Conservation (phyloP, 2,113 vertebrate genomes). For the Cyanoderma ruficeps region DNA sequence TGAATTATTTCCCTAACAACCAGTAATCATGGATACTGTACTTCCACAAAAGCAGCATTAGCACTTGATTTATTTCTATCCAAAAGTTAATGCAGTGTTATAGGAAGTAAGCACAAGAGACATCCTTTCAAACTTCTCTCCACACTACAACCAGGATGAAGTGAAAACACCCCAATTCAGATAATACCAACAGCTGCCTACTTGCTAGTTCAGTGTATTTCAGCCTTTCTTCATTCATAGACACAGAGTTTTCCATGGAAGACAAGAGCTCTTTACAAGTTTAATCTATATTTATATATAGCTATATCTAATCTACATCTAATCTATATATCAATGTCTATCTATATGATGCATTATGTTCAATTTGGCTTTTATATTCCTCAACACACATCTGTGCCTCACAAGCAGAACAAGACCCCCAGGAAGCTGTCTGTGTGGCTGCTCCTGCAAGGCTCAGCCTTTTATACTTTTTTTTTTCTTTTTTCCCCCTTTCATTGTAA, state of each 20-base stretch:
- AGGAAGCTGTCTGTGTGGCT: fast-evolving
- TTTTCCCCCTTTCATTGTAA: fast-evolving
- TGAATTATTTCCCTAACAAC: neutral
- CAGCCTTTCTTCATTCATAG: neutral
- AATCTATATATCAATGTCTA: too few species aligned
- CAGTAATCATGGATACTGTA: neutral
- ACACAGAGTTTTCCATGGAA: neutral
- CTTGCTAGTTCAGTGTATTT: neutral
- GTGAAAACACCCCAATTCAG: neutral
- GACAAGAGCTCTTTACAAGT: neutral
- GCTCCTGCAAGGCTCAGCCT: neutral
- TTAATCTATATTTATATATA: neutral
- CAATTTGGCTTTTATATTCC: neutral
- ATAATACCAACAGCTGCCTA: neutral
- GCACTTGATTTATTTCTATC: neutral
- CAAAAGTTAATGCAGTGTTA: neutral
- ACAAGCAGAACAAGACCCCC: neutral
- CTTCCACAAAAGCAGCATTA: slow-evolving; percentile 20
- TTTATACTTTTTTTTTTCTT: neutral
- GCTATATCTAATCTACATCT: neutral
- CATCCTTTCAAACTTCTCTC: neutral
- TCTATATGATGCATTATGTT: fast-evolving
- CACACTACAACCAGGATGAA: neutral
- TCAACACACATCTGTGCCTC: neutral
- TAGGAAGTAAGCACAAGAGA: neutral